Conservation (phyloP, 1,140 invertebrate genomes). For the Platyura marginata region DNA sequence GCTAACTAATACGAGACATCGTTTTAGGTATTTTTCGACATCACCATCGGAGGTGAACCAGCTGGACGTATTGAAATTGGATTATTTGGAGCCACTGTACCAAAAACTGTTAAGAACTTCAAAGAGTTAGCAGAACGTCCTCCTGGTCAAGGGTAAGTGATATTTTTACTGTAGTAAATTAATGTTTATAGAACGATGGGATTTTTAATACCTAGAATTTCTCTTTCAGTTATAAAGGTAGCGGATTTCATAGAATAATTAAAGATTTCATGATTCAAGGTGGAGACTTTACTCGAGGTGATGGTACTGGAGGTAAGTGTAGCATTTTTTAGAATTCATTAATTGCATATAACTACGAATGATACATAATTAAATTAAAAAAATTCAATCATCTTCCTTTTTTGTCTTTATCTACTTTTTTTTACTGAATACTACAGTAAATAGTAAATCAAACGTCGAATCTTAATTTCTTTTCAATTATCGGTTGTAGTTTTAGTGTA, state of each 20-base stretch:
- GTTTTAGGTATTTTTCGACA: slow-evolving; percentile 93
- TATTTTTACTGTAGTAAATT: not conserved
- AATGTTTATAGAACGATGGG: not conserved
- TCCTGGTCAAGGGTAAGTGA: slow-evolving; percentile 45
- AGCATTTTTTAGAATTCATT: slow-evolving; percentile 2
- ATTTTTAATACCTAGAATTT: not conserved
- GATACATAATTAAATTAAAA: too few relatives aligned
- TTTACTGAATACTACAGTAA: too few relatives aligned
- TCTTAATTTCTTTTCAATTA: too few relatives aligned
- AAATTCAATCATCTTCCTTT: too few relatives aligned
- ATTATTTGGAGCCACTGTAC: slow-evolving; percentile 86
- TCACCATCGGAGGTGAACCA: slow-evolving; percentile 63
- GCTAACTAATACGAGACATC: too few relatives aligned
- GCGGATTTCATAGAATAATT: slow-evolving; percentile 85
- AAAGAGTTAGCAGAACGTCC: slow-evolving; percentile 60
- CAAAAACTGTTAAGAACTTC: slow-evolving; percentile 90
- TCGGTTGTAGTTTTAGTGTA: too few relatives aligned
- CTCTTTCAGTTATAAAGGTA: slow-evolving; percentile 48
- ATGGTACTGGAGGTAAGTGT: slow-evolving; percentile 68
- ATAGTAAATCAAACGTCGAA: too few relatives aligned
- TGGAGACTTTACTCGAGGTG: slow-evolving; percentile 81
- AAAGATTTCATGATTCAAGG: slow-evolving; percentile 94
- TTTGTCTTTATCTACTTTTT: too few relatives aligned
- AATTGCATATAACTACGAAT: too few relatives aligned
- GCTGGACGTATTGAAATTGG: slow-evolving; percentile 79